Conservation (phyloP, 2,888 invertebrate genomes). For the Sthenelais limicola region DNA sequence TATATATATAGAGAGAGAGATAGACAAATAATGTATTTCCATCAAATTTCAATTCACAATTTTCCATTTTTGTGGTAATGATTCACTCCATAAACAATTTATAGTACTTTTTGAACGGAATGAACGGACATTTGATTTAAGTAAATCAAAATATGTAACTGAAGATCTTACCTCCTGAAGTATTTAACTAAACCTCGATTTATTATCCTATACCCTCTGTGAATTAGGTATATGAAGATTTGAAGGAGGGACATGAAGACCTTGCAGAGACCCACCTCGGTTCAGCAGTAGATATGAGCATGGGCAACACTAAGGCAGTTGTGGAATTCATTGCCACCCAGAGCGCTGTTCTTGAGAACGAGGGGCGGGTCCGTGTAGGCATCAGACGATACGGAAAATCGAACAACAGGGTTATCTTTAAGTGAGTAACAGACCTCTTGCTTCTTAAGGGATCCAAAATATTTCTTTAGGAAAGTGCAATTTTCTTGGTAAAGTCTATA, state of each 20-base stretch:
- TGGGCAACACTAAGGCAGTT: constrained; percentile 72
- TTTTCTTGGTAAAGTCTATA: no score
- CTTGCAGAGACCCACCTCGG: constrained; percentile 20
- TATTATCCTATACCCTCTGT: neutral
- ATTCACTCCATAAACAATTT: no score
- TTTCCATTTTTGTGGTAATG: no score
- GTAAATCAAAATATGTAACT: no score
- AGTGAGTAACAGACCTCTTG: no score
- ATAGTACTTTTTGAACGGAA: no score
- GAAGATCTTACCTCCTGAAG: neutral
- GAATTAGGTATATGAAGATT: constrained; percentile 33
- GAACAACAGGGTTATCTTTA: constrained; percentile 72
- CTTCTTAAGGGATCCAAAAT: no score
- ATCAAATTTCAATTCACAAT: no score
- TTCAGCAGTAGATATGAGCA: constrained; percentile 60
- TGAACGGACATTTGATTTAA: no score
- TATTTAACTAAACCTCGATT: neutral
- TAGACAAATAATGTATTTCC: no score
- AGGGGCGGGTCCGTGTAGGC: constrained; percentile 72
- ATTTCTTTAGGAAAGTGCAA: no score
- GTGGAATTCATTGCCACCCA: constrained; percentile 76
- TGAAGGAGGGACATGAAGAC: constrained; percentile 32
- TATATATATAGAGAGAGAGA: no score
- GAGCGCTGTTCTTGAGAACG: constrained; percentile 76
- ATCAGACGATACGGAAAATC: constrained; percentile 74